Conservation (phyloP, 2,113 vertebrate genomes). For the Melanocharis versteri region DNA sequence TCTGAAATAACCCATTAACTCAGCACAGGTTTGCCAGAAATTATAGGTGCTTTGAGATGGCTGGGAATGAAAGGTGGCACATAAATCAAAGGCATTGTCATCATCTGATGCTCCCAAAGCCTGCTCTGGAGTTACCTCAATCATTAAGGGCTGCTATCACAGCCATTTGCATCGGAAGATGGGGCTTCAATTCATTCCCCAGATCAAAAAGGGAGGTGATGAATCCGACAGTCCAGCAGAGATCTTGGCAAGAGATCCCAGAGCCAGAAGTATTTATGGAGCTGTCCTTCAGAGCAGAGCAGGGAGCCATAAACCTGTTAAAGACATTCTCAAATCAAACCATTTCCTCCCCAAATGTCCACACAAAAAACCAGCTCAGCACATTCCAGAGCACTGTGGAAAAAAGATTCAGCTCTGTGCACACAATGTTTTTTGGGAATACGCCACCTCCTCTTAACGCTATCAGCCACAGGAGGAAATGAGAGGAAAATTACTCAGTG, state of each 20-base stretch:
- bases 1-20: constrained; percentile 34
- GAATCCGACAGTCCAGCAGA: neutral
- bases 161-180: neutral
- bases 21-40: constrained; percentile 20
- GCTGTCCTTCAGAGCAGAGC: constrained; percentile 4
- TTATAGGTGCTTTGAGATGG: constrained; percentile 47
- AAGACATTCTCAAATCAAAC: neutral
- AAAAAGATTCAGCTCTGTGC: neutral
- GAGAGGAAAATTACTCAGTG: neutral
- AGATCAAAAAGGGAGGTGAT: constrained; percentile 20
- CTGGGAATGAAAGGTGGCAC: constrained; percentile 6
- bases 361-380: neutral
- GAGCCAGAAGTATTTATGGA: neutral
- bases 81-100: constrained; percentile 45
- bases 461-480: neutral
- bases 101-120: neutral
- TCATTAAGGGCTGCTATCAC: neutral
- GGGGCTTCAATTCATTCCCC: neutral
- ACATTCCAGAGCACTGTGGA: neutral
- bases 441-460: neutral
- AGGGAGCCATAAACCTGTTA: neutral
- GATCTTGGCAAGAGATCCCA: neutral
- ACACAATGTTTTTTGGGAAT: neutral
- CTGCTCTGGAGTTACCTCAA: constrained; percentile 18
- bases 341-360: neutral